These are phyloP conservation scores for Theristus sp. DNA, from an alignment of 2,888 invertebrate species.

Conservation along the genomic window DNA sequence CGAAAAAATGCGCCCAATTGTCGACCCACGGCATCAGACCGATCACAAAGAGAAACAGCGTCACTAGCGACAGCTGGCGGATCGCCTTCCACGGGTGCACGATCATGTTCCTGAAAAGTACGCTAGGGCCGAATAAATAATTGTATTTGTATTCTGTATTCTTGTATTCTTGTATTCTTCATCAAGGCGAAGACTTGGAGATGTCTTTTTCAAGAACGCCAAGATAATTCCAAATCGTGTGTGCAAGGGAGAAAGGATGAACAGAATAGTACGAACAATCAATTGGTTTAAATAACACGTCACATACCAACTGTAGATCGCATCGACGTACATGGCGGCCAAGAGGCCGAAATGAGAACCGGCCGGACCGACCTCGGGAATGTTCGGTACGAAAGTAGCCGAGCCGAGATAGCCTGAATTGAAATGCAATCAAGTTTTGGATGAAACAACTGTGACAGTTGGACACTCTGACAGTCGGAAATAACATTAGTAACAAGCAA, in stretches of 20 bases:
- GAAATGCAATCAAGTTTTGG: not conserved
- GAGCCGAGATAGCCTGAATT: slow-evolving; percentile 59
- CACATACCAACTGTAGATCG: slow-evolving; percentile 75
- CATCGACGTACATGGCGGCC: slow-evolving; percentile 78
- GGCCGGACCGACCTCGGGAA: slow-evolving; percentile 77
- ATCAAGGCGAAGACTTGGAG: not conserved
- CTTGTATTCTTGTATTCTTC: not conserved
- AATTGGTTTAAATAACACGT: no score
- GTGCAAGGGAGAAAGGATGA: no score
- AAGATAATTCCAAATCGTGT: no score
- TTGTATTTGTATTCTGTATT: no score
- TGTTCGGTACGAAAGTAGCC: slow-evolving; percentile 86
- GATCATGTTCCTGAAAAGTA: slow-evolving; percentile 9
- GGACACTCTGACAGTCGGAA: no score
- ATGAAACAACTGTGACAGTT: no score
- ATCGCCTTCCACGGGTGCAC: slow-evolving; percentile 12
- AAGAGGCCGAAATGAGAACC: slow-evolving; percentile 88
- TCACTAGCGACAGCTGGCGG: slow-evolving; percentile 10
- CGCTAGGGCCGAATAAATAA: no score
- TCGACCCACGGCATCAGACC: slow-evolving; percentile 94
- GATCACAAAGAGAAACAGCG: slow-evolving; percentile 48
- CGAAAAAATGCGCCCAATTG: slow-evolving; percentile 66
- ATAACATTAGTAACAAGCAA: no score
- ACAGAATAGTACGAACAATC: no score
- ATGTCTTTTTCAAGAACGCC: not conserved